Conservation (phyloP, 2,888 invertebrate genomes). For the Cremastinae sp. region DNA sequence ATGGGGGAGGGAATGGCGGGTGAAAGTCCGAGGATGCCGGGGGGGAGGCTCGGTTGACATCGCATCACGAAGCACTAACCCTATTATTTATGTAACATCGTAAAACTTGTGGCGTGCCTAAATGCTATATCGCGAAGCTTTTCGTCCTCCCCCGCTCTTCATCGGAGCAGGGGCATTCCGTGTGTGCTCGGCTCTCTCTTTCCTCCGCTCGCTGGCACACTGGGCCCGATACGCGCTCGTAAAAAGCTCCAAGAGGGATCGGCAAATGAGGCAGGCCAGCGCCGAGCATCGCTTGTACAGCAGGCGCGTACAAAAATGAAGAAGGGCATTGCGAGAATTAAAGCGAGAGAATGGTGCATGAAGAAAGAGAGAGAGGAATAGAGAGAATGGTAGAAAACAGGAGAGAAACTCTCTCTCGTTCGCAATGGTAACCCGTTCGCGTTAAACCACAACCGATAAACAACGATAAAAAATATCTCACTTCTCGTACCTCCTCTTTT, state of each 20-base stretch:
- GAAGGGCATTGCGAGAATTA: no score
- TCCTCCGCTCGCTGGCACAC: slow-evolving; percentile 13
- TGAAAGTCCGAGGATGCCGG: slow-evolving; percentile 60
- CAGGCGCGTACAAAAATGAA: no score
- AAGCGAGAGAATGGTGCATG: no score
- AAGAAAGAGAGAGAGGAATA: slow-evolving; percentile 19
- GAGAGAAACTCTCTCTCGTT: slow-evolving; percentile 11
- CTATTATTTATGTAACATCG: slow-evolving; percentile 78
- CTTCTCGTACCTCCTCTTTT: slow-evolving; percentile 21
- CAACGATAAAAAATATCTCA: slow-evolving; percentile 10
- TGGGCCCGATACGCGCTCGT: slow-evolving; percentile 51
- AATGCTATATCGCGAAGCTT: slow-evolving; percentile 68
- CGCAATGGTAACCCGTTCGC: slow-evolving; percentile 33
- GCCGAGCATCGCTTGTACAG: no score
- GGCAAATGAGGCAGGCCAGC: slow-evolving; percentile 41
- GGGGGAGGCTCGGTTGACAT: slow-evolving; percentile 71
- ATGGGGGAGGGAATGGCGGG: slow-evolving; percentile 28
- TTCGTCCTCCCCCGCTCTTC: slow-evolving; percentile 32
- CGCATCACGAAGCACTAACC: slow-evolving; percentile 78
- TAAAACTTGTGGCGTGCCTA: slow-evolving; percentile 79
- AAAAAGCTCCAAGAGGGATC: slow-evolving; percentile 48
- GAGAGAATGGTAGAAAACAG: slow-evolving; percentile 4
- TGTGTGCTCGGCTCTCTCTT: slow-evolving; percentile 59
- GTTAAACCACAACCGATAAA: slow-evolving; percentile 28
- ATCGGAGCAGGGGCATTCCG: slow-evolving; percentile 53